Conservation (phyloP, 2,113 vertebrate species). For the Tupaia tana region DNA sequence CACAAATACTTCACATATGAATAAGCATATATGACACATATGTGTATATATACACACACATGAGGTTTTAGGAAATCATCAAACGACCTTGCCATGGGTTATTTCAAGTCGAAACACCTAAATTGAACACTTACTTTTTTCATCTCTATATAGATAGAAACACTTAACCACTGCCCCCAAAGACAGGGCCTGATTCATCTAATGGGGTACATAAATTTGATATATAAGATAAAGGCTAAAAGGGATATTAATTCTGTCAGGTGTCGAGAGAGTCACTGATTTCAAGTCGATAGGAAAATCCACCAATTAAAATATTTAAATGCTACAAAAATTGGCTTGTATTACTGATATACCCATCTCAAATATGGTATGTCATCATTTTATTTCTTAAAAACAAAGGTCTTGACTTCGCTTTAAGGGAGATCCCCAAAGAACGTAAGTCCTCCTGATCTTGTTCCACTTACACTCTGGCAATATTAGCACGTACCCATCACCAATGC, state of each 20-base stretch:
- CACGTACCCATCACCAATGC: background rate
- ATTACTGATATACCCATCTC: background rate
- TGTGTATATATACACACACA: background rate
- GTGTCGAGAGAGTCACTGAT: background rate
- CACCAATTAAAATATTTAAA: background rate
- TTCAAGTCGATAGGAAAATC: background rate
- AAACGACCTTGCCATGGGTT: background rate
- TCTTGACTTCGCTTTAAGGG: background rate
- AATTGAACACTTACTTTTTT: background rate
- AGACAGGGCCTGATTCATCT: background rate
- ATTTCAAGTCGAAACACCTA: background rate
- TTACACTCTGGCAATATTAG: slow-evolving; percentile 36
- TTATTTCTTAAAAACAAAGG: background rate
- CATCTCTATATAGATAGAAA: background rate
- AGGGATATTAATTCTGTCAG: background rate
- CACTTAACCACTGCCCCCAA: background rate
- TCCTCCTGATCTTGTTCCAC: background rate
- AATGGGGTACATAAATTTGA: background rate
- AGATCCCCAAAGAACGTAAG: background rate
- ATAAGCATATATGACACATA: background rate
- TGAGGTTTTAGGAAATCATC: background rate
- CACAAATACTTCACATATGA: background rate
- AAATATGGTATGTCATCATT: background rate
- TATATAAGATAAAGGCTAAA: background rate
- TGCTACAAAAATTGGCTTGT: background rate